Evolutionary conservation across 2,113 vertebrate species (phyloP).

Genomic region (Axis porcinus): DNA sequence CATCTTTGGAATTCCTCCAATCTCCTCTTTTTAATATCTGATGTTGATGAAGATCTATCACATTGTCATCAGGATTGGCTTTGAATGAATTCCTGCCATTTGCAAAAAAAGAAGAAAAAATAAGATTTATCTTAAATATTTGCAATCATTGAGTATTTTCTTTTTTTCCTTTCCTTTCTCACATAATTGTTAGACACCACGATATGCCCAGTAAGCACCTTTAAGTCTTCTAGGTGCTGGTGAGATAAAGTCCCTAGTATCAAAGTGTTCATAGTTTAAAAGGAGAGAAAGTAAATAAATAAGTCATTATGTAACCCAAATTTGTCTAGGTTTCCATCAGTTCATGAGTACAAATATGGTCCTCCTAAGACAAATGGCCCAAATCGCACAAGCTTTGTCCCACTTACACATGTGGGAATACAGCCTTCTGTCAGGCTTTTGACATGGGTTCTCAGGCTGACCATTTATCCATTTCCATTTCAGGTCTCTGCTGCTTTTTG

Average conservation of each 20-base stretch:
- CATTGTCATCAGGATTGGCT: neutral
- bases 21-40: slow-evolving; percentile 4
- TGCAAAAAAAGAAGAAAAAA: neutral
- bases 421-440: neutral
- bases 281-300: neutral
- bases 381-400: neutral
- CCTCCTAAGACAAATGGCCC: neutral
- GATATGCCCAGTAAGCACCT: neutral
- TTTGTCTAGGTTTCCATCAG: neutral
- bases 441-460: neutral
- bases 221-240: neutral
- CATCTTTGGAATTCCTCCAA: slow-evolving; percentile 11
- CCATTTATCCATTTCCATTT: neutral
- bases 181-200: neutral
- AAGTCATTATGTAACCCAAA: neutral
- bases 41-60: slow-evolving; percentile 3
- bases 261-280: neutral
- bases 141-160: neutral
- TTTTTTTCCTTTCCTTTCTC: neutral
- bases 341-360: neutral
- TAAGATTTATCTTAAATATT: slow-evolving; percentile 30
- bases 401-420: neutral
- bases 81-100: neutral
- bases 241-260: neutral
- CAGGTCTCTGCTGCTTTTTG: neutral